Percentiles rank a stretch among this genome's conserved stretches.
Evolutionary conservation across 2,113 vertebrate genomes (phyloP).

Genomic region (Sporophila hypoxantha): DNA sequence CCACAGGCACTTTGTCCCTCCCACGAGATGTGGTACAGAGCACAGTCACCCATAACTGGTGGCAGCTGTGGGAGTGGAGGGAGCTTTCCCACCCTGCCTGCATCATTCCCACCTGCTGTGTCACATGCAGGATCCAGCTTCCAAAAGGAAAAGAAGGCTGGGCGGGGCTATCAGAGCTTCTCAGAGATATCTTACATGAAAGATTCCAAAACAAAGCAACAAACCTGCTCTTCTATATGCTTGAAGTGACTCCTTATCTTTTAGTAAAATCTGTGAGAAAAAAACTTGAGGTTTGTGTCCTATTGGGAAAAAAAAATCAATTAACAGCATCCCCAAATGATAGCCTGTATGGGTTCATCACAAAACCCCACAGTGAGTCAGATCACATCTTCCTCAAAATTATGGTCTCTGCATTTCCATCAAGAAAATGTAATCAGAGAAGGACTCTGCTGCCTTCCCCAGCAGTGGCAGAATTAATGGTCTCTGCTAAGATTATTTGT

Average conservation of each 20-base stretch:
- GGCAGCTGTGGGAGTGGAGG: not conserved
- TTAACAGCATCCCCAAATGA: not conserved
- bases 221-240: not conserved
- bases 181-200: not conserved
- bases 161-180: not conserved
- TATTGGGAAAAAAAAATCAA: not conserved
- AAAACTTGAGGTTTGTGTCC: not conserved
- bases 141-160: not conserved
- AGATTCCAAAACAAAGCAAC: not conserved
- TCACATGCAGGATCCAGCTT: not conserved
- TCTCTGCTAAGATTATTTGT: not conserved
- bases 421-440: not conserved
- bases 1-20: not conserved
- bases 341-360: not conserved
- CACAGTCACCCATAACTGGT: accelerated
- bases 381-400: not conserved
- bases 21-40: accelerated
- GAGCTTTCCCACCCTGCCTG: not conserved
- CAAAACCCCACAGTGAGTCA: not conserved
- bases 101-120: not conserved
- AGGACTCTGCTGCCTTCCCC: not conserved
- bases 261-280: not conserved
- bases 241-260: not conserved
- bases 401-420: not conserved
- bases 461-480: not conserved